Conservation (phyloP, 2,797 vertebrate species). For the Iguana delicatissima region DNA sequence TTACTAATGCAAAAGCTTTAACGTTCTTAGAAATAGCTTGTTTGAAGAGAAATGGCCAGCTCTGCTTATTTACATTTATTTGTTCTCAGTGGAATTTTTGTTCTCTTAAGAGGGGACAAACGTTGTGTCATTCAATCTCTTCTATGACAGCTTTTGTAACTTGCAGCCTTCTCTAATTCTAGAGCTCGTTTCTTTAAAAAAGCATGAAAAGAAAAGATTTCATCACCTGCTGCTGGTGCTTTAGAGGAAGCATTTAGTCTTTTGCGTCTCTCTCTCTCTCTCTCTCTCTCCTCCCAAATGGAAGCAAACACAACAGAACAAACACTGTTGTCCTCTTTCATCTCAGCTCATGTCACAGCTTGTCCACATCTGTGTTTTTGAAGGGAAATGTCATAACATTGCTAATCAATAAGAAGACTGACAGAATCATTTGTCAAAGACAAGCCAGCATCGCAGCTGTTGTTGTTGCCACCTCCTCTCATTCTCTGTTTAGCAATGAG, state of each 20-base stretch:
- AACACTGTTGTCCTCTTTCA: conserved; percentile 70
- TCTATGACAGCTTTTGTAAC: conserved; percentile 31
- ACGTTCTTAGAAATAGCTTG: background rate
- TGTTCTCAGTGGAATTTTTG: background rate
- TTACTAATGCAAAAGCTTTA: background rate
- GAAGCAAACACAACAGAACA: conserved; percentile 47
- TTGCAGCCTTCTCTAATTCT: conserved; percentile 33
- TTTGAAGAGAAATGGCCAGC: conserved; percentile 52
- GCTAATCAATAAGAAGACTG: conserved; percentile 86
- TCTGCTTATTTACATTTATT: conserved; percentile 37
- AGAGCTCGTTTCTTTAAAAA: background rate
- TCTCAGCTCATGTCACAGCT: conserved; percentile 68
- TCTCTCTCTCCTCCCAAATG: background rate
- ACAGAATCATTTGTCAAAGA: conserved; percentile 86
- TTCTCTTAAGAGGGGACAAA: conserved; percentile 23
- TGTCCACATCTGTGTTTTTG: conserved; percentile 83
- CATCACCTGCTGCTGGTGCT: conserved; percentile 31
- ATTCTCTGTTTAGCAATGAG: conserved; percentile 59
- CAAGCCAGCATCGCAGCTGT: conserved; percentile 80
- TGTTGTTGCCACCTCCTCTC: conserved; percentile 60
- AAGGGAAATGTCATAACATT: conserved; percentile 87
- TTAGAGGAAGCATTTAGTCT: conserved; percentile 47
- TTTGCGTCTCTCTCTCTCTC: conserved; percentile 38
- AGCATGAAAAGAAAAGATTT: conserved; percentile 39
- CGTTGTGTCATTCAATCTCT: background rate